A percentile compares a stretch with the other conserved stretches of the same genome.
Evolutionary conservation across 2,888 invertebrate genomes (phyloP).

Genomic region (Agrochola lychnidis): DNA sequence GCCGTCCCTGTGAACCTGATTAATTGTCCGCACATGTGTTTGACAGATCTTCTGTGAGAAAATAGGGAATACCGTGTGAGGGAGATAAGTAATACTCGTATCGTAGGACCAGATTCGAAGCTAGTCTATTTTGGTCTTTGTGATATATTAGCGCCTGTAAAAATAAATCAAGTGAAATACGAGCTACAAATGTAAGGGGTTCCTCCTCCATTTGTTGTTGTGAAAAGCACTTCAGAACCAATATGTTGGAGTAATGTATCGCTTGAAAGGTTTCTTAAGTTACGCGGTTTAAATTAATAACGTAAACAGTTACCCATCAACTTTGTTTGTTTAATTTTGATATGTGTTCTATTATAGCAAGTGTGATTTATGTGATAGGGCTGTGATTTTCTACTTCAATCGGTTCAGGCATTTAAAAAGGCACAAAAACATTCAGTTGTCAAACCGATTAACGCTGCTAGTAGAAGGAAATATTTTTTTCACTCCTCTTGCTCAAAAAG

Average conservation of each 20-base stretch:
- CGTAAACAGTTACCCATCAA: conserved; percentile 36
- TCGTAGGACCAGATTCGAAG: conserved; percentile 68
- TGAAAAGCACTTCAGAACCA: conserved; percentile 62
- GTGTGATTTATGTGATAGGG: conserved; percentile 5
- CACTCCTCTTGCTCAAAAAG: no score
- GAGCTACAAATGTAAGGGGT: conserved; percentile 59
- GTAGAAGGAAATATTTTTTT: neutral
- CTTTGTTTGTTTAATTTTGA: conserved; percentile 47
- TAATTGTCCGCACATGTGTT: conserved; percentile 85
- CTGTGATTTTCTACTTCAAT: conserved; percentile 7
- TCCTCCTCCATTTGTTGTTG: conserved; percentile 57
- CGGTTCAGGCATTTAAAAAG: neutral
- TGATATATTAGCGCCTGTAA: conserved; percentile 62
- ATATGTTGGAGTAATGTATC: conserved; percentile 56
- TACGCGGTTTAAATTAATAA: conserved; percentile 49
- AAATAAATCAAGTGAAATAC: conserved; percentile 67
- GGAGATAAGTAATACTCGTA: conserved; percentile 68
- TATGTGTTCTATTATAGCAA: conserved; percentile 1
- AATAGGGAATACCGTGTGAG: conserved; percentile 74
- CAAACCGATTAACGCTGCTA: neutral
- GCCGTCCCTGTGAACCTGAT: conserved; percentile 69
- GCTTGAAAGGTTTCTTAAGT: conserved; percentile 53
- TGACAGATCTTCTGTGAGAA: conserved; percentile 80
- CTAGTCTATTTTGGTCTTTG: conserved; percentile 66
- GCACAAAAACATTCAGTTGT: neutral